A percentile compares a stretch with the other conserved stretches of the same genome.
phyloP scores from a whole-genome alignment of 2,797 vertebrate species.

The Pipistrellus pygmaeus region DNA sequence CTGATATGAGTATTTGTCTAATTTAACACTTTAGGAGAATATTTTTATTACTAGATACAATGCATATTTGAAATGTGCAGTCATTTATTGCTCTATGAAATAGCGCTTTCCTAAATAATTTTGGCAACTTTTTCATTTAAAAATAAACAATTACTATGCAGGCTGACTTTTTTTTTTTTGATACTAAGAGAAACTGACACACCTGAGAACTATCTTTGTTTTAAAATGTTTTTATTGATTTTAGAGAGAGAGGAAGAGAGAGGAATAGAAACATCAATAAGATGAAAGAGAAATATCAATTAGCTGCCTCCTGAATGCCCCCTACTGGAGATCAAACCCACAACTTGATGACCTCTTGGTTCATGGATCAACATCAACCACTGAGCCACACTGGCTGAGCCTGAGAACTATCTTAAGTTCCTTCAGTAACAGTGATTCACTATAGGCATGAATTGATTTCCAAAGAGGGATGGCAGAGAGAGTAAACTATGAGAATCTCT shows the following conservation, averaged over 20 bases:
- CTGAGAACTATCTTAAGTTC: background rate
- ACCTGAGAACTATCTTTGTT: background rate
- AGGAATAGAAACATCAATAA: no score
- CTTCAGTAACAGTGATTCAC: background rate
- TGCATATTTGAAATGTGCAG: background rate
- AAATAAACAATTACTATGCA: background rate
- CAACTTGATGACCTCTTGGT: no score
- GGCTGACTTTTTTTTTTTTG: background rate
- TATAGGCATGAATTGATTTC: background rate
- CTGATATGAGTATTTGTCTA: constrained; percentile 41
- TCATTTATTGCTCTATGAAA: constrained; percentile 48
- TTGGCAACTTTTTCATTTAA: constrained; percentile 1
- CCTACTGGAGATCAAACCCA: no score
- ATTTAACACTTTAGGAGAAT: constrained; percentile 51
- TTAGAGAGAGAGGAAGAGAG: no score
- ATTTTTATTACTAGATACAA: constrained; percentile 42
- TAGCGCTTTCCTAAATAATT: constrained; percentile 31
- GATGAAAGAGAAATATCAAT: no score
- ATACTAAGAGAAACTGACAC: constrained; percentile 52
- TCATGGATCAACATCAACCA: no score
- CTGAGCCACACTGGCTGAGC: background rate
- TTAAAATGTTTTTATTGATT: no score
- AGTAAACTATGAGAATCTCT: constrained; percentile 24
- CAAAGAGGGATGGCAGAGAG: background rate
- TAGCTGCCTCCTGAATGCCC: no score